Base-by-base conservation (phyloP, 2,113 vertebrate genomes). In the Paratilapia polleni region DNA sequence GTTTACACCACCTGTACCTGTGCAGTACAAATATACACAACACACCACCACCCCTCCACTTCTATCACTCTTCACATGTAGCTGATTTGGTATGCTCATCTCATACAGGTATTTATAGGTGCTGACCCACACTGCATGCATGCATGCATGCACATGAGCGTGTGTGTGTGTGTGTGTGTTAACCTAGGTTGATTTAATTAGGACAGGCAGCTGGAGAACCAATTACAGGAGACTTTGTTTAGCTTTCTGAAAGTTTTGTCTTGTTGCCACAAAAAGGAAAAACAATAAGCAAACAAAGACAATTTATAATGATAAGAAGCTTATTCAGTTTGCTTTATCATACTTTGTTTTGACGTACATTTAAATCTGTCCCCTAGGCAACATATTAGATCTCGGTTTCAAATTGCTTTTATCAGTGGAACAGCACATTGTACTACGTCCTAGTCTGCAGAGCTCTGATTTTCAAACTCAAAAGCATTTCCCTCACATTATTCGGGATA, bases 341-440 rank as follows among this genome's bases (percentile, higher is more conserved):
- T 49, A 8, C 58, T 62, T 64, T 81, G 22, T 74, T 64, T 26
- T 60, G 64, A 19, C 8, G 6, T 73, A 61, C 6, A 20, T 75
- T 47, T 38, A 8, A 81, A 61, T 76, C 5, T 13, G 60, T 84
- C 63, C 70, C 58, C 9, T 3, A 17, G 63, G 73, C 52, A 13
- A 2, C n/a, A n/a, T n/a, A 17, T 59, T 41, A 52, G 36, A 74
- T 31, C n/a, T 57, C 36, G 68, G 41, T 63, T 58, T 36, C 36
- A 78, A 26, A 83, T 68, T 54, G 20, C 52, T 78, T 62, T 43
- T 64, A 59, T 84, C 64, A 79, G 75, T 17, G 22, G 12, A 75
- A 36, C 8, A 6, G 4, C 73, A 78, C 38, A 57, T 38, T 82
- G 38, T 60, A n/a, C 8, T 57, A 22, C 4, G 4, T 14, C 15